A percentile compares a stretch with the other conserved stretches of the same genome.
Evolutionary conservation across 2,113 vertebrate genomes (phyloP).

Genomic region (Junco hyemalis): DNA sequence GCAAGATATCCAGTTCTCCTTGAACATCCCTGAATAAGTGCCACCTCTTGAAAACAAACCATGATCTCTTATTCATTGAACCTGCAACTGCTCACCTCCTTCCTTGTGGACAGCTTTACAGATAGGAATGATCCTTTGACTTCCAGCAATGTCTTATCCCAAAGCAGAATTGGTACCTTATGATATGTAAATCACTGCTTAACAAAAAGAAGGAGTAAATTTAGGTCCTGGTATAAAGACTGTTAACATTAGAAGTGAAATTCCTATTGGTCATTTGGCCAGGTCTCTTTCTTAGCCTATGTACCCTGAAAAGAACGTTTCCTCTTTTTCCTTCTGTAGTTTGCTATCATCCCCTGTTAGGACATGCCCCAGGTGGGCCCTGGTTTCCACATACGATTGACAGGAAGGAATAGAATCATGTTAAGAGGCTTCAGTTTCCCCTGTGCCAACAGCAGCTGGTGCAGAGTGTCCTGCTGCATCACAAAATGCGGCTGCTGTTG

Average conservation of each 20-base stretch:
- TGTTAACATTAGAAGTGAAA: background rate
- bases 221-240: background rate
- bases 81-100: background rate
- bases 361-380: background rate
- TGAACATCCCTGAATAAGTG: background rate
- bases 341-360: background rate
- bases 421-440: background rate
- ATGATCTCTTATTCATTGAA: background rate
- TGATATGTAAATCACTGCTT: background rate
- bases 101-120: background rate
- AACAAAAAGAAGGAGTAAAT: background rate
- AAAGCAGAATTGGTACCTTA: background rate
- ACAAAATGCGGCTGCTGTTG: background rate
- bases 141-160: background rate
- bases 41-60: background rate
- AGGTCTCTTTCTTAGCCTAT: background rate
- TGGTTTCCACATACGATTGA: background rate
- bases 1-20: background rate
- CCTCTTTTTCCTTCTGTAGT: background rate
- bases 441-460: background rate
- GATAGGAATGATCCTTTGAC: background rate
- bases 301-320: background rate
- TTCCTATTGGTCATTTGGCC: background rate
- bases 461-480: background rate
- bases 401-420: background rate